These are phyloP conservation scores for Pipra filicauda DNA, from an alignment of 2,113 vertebrate species.

Conservation along the genomic window DNA sequence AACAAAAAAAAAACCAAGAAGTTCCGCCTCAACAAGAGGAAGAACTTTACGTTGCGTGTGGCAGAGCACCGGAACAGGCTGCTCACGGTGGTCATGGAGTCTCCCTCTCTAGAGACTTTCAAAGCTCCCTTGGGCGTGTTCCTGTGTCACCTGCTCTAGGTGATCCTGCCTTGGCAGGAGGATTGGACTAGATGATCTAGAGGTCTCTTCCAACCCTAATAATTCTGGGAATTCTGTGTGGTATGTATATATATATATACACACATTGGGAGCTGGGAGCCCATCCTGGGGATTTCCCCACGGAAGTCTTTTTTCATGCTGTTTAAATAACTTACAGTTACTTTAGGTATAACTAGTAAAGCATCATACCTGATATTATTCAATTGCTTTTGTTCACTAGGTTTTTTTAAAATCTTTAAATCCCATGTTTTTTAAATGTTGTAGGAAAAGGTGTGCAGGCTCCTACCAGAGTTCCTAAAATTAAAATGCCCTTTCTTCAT, in stretches of 20 bases:
- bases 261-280: neutral
- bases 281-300: neutral
- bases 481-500: fast-evolving
- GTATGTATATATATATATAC: neutral
- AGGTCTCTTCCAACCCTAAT: fast-evolving
- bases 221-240: neutral
- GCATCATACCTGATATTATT: neutral
- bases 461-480: neutral
- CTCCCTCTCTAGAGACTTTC: neutral
- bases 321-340: neutral
- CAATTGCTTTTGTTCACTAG: neutral
- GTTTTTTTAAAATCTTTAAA: neutral
- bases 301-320: neutral
- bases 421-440: fast-evolving
- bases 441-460: fast-evolving
- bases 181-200: neutral
- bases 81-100: too few relatives aligned
- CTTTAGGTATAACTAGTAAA: neutral
- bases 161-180: neutral
- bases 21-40: neutral
- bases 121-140: neutral
- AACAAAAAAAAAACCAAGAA: neutral
- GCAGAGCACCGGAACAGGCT: neutral
- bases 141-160: neutral
- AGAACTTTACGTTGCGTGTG: neutral